Percentiles rank a stretch among this genome's conserved stretches.
These are phyloP conservation scores for Coranthus polyacanthus DNA, from an alignment of 2,797 vertebrate genomes.

Conservation along the genomic window DNA sequence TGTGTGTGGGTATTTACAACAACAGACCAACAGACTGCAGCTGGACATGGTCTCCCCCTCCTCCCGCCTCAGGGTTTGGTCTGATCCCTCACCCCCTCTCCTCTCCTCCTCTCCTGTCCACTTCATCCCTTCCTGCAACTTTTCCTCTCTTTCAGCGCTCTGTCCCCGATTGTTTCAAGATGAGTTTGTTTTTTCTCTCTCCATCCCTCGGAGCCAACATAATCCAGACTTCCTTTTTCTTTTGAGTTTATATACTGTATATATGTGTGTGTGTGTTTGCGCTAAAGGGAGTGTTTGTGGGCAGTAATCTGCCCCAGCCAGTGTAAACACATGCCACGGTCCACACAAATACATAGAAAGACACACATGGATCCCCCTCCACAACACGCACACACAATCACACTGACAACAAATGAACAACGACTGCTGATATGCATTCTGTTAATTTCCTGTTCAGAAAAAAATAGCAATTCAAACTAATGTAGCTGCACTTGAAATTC, in stretches of 20 bases:
- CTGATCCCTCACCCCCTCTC: conserved; percentile 46
- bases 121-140: conserved; percentile 57
- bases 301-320: no score
- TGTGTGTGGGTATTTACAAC: conserved; percentile 61
- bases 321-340: conserved; percentile 78
- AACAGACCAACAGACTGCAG: conserved; percentile 70
- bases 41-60: conserved; percentile 58
- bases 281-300: conserved; percentile 19
- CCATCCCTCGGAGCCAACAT: conserved; percentile 78
- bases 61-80: neutral
- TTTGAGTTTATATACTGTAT: no score
- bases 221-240: conserved; percentile 81
- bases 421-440: no score
- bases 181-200: conserved; percentile 79
- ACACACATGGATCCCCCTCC: no score
- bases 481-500: no score
- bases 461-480: no score
- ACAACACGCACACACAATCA: no score
- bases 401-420: no score
- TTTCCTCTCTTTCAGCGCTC: conserved; percentile 53
- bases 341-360: conserved; percentile 42
- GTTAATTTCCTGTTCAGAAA: no score
- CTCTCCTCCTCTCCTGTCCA: no score
- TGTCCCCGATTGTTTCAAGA: conserved; percentile 83
- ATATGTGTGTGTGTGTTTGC: conserved; percentile 28